phyloP scores from a whole-genome alignment of 1,140 invertebrate species.

The Episyrphus balteatus region DNA sequence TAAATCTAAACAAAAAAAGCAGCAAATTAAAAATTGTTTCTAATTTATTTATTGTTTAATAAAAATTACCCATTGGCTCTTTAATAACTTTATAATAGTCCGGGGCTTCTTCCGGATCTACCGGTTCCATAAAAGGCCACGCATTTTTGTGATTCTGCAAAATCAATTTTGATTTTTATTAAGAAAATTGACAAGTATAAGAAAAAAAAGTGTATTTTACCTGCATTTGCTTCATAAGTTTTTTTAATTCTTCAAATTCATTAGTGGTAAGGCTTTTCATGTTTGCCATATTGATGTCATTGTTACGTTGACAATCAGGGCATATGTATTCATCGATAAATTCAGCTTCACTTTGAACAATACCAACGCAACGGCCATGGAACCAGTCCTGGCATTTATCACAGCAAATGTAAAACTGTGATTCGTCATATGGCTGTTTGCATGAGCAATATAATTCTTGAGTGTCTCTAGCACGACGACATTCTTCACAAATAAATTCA shows the following conservation, averaged over 20 bases:
- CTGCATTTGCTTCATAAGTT: slow-evolving; percentile 84
- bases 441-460: slow-evolving; percentile 94
- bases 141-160: slow-evolving; percentile 75
- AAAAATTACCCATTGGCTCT: slow-evolving; percentile 91
- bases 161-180: too few species aligned
- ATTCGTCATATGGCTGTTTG: slow-evolving; percentile 92
- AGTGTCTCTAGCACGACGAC: slow-evolving; percentile 71
- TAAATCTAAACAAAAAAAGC: slow-evolving; percentile 60
- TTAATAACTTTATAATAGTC: slow-evolving; percentile 97
- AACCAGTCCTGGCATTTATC: slow-evolving; percentile 99
- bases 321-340: slow-evolving; percentile 94
- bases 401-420: slow-evolving; percentile 97
- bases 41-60: background rate
- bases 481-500: slow-evolving; percentile 81
- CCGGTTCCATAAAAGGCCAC: slow-evolving; percentile 95
- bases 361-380: slow-evolving; percentile 93
- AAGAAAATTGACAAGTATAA: too few species aligned
- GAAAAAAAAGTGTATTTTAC: slow-evolving; percentile 42
- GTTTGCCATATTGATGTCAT: slow-evolving; percentile 77
- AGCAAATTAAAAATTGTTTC: slow-evolving; percentile 1
- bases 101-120: slow-evolving; percentile 87
- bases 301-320: slow-evolving; percentile 85
- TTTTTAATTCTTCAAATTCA: slow-evolving; percentile 74
- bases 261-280: slow-evolving; percentile 72
- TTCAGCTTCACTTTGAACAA: slow-evolving; percentile 86